phyloP scores from a whole-genome alignment of 1,140 invertebrate species.

The Akabosia matsudoensis region DNA sequence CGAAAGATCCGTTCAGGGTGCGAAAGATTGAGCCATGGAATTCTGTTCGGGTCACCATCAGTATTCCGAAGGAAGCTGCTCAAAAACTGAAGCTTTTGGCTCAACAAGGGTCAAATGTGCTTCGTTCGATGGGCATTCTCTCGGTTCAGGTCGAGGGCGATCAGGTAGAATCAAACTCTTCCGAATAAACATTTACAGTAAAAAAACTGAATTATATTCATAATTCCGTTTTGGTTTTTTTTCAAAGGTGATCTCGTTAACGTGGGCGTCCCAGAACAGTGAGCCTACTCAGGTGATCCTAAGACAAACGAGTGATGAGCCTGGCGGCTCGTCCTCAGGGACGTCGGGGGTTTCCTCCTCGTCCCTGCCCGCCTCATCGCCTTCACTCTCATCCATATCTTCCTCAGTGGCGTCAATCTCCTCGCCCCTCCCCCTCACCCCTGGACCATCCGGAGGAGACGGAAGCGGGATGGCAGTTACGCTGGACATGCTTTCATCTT shows the following conservation, averaged over 20 bases:
- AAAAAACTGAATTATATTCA: background rate
- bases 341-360: conserved; percentile 21
- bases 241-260: conserved; percentile 79
- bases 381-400: conserved; percentile 14
- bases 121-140: conserved; percentile 86
- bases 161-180: conserved; percentile 65
- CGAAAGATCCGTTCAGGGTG: conserved; percentile 50
- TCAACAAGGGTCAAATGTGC: conserved; percentile 69
- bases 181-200: conserved; percentile 1
- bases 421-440: background rate
- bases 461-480: conserved; percentile 22
- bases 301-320: conserved; percentile 53
- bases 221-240: background rate
- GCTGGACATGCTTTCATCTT: conserved; percentile 34
- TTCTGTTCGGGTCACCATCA: conserved; percentile 93
- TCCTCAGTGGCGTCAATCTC: background rate
- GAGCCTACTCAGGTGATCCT: conserved; percentile 73
- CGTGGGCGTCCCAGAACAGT: conserved; percentile 70
- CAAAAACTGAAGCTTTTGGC: conserved; percentile 81
- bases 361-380: conserved; percentile 16
- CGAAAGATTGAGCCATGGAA: conserved; percentile 97
- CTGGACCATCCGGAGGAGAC: background rate
- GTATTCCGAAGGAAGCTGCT: conserved; percentile 91
- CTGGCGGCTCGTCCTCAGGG: conserved; percentile 26
- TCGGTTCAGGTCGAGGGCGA: conserved; percentile 95